Conservation (phyloP, 2,888 invertebrate genomes). For the Timema podura region DNA sequence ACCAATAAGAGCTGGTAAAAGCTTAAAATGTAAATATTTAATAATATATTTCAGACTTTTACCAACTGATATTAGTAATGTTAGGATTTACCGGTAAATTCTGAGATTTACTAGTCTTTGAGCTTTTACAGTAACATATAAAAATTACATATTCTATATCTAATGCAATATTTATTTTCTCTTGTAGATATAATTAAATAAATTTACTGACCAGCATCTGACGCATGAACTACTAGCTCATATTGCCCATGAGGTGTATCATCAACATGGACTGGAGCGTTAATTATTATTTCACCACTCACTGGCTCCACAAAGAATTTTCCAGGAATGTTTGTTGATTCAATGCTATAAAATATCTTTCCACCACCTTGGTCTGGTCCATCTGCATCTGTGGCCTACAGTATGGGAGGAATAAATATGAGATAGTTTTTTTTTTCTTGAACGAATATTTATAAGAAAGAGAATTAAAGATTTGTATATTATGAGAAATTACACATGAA, state of each 20-base stretch:
- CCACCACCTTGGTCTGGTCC: conserved; percentile 69
- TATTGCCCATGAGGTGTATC: conserved; percentile 73
- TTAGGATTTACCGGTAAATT: no score
- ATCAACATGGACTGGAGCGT: conserved; percentile 61
- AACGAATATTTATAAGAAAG: not conserved
- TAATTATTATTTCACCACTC: conserved; percentile 66
- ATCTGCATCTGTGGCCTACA: conserved; percentile 69
- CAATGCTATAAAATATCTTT: conserved; percentile 59
- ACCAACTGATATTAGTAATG: no score
- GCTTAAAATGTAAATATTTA: no score
- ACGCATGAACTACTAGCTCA: conserved; percentile 62
- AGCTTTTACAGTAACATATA: not conserved
- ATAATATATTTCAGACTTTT: no score
- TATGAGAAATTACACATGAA: no score
- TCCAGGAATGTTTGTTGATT: conserved; percentile 58
- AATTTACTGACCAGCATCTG: conserved; percentile 58
- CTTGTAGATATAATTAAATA: no score
- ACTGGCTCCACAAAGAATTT: conserved; percentile 62
- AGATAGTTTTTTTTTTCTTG: not conserved
- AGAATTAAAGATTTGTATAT: no score
- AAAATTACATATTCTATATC: not conserved
- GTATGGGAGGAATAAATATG: conserved; percentile 12
- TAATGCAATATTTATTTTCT: not conserved
- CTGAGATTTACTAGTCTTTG: no score
- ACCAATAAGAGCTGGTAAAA: no score